Evolutionary conservation across 2,113 vertebrate genomes (phyloP).

Genomic region (Vanacampus margaritifer): DNA sequence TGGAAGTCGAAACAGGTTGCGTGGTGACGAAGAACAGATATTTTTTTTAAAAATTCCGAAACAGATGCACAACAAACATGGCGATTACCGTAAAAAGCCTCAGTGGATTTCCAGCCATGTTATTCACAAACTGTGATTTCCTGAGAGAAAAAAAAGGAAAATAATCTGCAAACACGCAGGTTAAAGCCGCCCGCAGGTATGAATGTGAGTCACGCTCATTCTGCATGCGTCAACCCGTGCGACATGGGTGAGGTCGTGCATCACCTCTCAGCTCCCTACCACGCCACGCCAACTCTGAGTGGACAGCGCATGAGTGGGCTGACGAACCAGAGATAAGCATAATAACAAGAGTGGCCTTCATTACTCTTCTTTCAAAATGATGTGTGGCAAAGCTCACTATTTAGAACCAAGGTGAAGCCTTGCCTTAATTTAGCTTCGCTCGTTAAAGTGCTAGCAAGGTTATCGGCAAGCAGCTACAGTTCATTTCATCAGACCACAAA

Average conservation of each 20-base stretch:
- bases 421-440: background rate
- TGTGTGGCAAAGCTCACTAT: slow-evolving; percentile 14
- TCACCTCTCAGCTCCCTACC: background rate
- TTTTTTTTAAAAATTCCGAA: slow-evolving; percentile 9
- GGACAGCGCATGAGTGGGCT: background rate
- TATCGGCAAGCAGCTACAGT: background rate
- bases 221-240: background rate
- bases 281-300: background rate
- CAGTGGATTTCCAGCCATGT: background rate
- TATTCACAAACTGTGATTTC: background rate
- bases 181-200: background rate
- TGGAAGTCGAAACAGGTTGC: slow-evolving; percentile 11
- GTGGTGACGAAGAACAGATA: slow-evolving; percentile 10
- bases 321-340: background rate
- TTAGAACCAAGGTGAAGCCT: slow-evolving; percentile 16
- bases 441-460: background rate
- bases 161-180: background rate
- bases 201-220: background rate
- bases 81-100: slow-evolving; percentile 4
- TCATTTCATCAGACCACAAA: background rate
- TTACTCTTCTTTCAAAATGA: slow-evolving; percentile 20
- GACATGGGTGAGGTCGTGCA: background rate
- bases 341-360: slow-evolving; percentile 5
- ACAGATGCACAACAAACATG: slow-evolving; percentile 17
- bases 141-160: background rate